phyloP scores from a whole-genome alignment of 2,113 vertebrate genomes.

The Xyliphius kryptos region DNA sequence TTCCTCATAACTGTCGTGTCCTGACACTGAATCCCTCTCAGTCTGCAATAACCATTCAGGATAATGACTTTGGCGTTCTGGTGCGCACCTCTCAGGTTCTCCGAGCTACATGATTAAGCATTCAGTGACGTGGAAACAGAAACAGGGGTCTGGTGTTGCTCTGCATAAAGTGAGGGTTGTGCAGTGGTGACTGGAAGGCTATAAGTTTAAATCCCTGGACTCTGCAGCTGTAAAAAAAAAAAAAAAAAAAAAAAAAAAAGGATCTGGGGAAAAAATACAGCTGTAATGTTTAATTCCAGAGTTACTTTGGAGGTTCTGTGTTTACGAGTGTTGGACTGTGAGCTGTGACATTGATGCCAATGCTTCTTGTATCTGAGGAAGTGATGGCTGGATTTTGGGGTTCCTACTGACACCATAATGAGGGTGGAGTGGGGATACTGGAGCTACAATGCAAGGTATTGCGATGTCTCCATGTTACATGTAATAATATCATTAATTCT shows the following conservation, averaged over 20 bases:
- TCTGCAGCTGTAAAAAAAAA: neutral
- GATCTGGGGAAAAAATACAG: neutral
- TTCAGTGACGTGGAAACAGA: neutral
- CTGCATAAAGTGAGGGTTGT: neutral
- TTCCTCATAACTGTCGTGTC: constrained; percentile 8
- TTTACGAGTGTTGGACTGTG: too few relatives aligned
- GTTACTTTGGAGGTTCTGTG: too few relatives aligned
- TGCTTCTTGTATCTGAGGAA: too few relatives aligned
- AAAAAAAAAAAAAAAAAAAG: neutral
- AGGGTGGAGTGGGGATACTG: too few relatives aligned
- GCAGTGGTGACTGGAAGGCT: neutral
- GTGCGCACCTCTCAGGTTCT: neutral
- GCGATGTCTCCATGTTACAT: too few relatives aligned
- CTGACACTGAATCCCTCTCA: constrained; percentile 9
- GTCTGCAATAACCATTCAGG: constrained; percentile 5
- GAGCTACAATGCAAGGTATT: too few relatives aligned
- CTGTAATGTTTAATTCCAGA: too few relatives aligned
- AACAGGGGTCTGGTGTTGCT: neutral
- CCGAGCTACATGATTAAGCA: neutral
- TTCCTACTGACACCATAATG: too few relatives aligned
- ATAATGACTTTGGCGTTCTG: constrained; percentile 3
- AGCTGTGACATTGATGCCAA: too few relatives aligned
- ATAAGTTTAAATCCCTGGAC: neutral
- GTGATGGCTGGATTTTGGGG: too few relatives aligned
- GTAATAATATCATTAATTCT: too few relatives aligned